Evolutionary conservation across 2,113 vertebrate genomes (phyloP), one percentile per base, ranked within the genome.

Genomic region (Macrotus californicus): DNA sequence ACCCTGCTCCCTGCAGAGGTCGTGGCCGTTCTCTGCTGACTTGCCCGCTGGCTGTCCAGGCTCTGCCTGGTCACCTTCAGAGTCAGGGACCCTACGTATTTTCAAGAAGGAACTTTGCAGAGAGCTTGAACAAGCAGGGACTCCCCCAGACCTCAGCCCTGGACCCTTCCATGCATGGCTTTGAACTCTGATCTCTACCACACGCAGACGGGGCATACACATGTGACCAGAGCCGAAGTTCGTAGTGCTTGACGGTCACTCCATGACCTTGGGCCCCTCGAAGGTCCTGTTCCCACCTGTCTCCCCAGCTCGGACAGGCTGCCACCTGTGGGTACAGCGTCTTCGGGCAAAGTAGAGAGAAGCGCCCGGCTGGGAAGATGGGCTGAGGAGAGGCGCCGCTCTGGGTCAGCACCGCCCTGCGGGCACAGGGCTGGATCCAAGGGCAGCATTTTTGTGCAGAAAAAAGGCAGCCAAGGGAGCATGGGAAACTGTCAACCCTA

Each of bases 141-240:
- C 7, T 12, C 10, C 43, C 26, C 11, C 5, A 4, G 0, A 2
- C 7, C 13, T 13, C 4, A 21, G 11, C 79, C 36, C 6, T 19
- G 12, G 36, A 70, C 54, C 10, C 11, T 79, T 19, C 36, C 46
- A 19, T 12, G n/a, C 46, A 21, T 1, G 26, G 48, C 26, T 92
- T 26, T 48, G 21, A 26, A 50, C 59, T 36, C 56, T 26, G 61
- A 14, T 31, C 41, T 67, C 86, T 3, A 41, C 46, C 11, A 6
- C 21, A 48, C 24, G 13, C 3, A 7, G 34, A 2, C 8, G 15
- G 39, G 29, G 39, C 67, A 22, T 5, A 56, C 54, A 21, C 21
- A 52, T 7, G 8, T 21, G 14, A 6, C 66, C 26, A 29, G n/a
- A 48, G 29, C 9, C 31, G 18, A 39, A 5, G 5, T 88, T 82